Base-by-base conservation (phyloP, 2,888 invertebrate genomes). In the Athrips mouffetella region DNA sequence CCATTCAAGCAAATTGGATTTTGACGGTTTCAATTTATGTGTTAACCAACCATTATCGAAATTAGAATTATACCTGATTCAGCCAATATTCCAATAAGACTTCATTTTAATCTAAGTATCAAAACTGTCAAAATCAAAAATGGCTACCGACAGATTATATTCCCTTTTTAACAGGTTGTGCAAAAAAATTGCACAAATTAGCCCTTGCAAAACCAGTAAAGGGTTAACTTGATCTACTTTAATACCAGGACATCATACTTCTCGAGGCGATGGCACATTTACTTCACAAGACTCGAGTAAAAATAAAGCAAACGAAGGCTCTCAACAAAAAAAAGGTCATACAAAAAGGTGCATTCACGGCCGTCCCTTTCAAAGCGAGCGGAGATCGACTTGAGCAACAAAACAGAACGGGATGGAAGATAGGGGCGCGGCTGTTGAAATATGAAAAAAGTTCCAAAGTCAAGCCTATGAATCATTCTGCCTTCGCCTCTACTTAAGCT, bases 231-330 rank as follows among this genome's bases (percentile, higher is more conserved):
- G 76, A 68, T 72, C 79, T 70, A 72, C 65, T 75, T 80, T 60
- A 55, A 50, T 70, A 85, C 79, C 62, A 78, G 73, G 79, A 53
- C 47, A 54, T 49, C 74, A 85, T 70, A 60, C 61, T 47, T 55
- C 39, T 47, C 40, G 45, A 60, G 60, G 60, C 56, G 59, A 35
- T 52, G 18, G 44, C 20, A 21, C 2, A 53, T 50, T 53, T n/a
- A 51, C 30, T 3, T 33, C 29, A 27, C 35, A 18, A 35, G 45
- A 20, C 50, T 49, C 52, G 48, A 50, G 48, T 53, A 48, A 53
- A 58, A 61, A 55, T 53, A 60, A 55, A 53, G 49, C 48, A 49
- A 57, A 58, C 53, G 42, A 52, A 50, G 60, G 50, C 57, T 55
- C 58, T 50, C 54, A 58, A 62, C 53, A 62, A 62, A 63, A 65